These are phyloP conservation scores for Smittia aterrima DNA, from an alignment of 2,888 invertebrate genomes.

Conservation along the genomic window DNA sequence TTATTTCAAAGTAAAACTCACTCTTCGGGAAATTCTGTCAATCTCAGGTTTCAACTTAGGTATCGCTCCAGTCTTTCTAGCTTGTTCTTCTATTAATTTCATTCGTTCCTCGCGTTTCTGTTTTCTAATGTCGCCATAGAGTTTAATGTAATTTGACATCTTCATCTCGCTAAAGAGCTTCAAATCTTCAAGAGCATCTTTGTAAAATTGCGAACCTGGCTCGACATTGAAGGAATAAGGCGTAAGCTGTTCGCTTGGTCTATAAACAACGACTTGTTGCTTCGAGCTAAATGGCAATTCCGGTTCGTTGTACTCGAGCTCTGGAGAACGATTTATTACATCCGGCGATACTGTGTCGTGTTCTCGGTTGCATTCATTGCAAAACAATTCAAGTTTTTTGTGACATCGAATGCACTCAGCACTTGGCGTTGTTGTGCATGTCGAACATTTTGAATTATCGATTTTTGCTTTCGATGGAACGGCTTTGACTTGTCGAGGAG, in stretches of 20 bases:
- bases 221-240: background rate
- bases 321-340: background rate
- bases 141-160: background rate
- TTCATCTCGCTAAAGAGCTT: background rate
- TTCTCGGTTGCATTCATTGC: background rate
- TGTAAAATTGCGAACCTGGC: background rate
- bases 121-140: background rate
- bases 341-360: background rate
- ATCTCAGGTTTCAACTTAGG: background rate
- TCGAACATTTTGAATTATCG: background rate
- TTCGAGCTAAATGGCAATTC: background rate
- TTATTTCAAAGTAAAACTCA: no score
- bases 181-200: background rate
- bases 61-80: background rate
- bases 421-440: background rate
- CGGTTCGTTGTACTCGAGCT: background rate
- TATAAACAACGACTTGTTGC: constrained; percentile 5
- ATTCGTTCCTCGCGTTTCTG: background rate
- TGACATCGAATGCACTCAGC: background rate
- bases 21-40: background rate
- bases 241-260: background rate
- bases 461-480: background rate
- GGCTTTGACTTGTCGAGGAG: background rate
- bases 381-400: background rate
- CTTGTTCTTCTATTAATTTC: background rate